phyloP scores from a whole-genome alignment of 2,113 vertebrate genomes.

The Spea bombifrons region DNA sequence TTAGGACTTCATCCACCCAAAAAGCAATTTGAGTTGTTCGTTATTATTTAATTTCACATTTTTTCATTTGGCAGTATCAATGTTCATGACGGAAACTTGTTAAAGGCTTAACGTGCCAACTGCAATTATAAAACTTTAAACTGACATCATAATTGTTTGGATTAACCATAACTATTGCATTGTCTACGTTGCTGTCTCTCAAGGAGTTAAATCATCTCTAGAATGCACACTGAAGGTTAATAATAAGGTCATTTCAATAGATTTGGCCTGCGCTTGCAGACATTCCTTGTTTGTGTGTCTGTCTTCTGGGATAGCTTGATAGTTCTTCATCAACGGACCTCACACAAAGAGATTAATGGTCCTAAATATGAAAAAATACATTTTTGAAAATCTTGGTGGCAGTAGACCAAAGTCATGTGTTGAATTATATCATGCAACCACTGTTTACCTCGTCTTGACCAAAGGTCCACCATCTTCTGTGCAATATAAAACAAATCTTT shows the following conservation, averaged over 20 bases:
- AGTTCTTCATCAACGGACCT: conserved; percentile 36
- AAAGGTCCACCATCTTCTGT: background rate
- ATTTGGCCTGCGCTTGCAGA: conserved; percentile 11
- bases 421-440: conserved; percentile 15
- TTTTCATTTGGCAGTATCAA: conserved; percentile 1
- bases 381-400: conserved; percentile 15
- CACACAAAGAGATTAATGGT: conserved; percentile 40
- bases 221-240: conserved; percentile 14
- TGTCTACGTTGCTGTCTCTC: background rate
- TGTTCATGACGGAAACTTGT: conserved; percentile 9
- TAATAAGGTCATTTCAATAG: conserved; percentile 31
- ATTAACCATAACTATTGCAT: background rate
- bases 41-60: background rate
- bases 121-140: conserved; percentile 11
- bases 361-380: conserved; percentile 2
- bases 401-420: conserved; percentile 12
- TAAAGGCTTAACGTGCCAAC: conserved; percentile 19
- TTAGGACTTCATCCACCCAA: conserved; percentile 3
- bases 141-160: background rate
- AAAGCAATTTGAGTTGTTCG: background rate
- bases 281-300: background rate
- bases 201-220: conserved; percentile 2
- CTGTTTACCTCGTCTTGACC: background rate
- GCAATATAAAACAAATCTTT: background rate
- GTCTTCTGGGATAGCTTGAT: conserved; percentile 30